Conservation (phyloP, 2,797 vertebrate genomes). For the Ambastaia sidthimunki region DNA sequence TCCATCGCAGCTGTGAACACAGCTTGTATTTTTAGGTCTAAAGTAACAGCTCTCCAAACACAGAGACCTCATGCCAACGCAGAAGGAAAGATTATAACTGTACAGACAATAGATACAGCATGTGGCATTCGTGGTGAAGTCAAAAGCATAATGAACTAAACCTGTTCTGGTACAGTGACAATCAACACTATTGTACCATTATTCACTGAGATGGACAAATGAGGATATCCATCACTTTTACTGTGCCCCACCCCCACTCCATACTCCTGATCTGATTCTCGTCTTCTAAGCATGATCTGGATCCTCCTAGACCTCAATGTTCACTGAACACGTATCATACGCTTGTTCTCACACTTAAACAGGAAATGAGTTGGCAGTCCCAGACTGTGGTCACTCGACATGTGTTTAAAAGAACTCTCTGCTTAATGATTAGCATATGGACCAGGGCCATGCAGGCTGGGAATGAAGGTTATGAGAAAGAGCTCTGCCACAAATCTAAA, state of each 20-base stretch:
- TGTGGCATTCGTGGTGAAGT: neutral
- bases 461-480: slow-evolving; percentile 31
- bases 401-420: slow-evolving; percentile 18
- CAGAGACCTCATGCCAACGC: slow-evolving; percentile 36
- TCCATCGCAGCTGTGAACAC: slow-evolving; percentile 52
- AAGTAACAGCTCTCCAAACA: slow-evolving; percentile 52
- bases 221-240: slow-evolving; percentile 25
- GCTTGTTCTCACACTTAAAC: slow-evolving; percentile 1
- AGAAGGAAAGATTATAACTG: slow-evolving; percentile 58
- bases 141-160: slow-evolving; percentile 4
- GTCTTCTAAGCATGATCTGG: neutral
- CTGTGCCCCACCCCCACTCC: neutral
- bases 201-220: neutral
- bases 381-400: slow-evolving; percentile 16
- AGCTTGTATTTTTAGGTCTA: slow-evolving; percentile 57
- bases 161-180: neutral
- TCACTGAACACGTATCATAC: slow-evolving; percentile 1
- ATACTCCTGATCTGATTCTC: neutral
- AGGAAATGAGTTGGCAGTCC: slow-evolving; percentile 25
- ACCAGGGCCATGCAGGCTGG: neutral
- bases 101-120: slow-evolving; percentile 18
- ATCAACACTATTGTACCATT: neutral
- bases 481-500: slow-evolving; percentile 12
- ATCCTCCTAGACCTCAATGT: neutral
- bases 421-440: slow-evolving; percentile 43